phyloP scores from a whole-genome alignment of 2,797 vertebrate genomes.

The Vireo griseus region DNA sequence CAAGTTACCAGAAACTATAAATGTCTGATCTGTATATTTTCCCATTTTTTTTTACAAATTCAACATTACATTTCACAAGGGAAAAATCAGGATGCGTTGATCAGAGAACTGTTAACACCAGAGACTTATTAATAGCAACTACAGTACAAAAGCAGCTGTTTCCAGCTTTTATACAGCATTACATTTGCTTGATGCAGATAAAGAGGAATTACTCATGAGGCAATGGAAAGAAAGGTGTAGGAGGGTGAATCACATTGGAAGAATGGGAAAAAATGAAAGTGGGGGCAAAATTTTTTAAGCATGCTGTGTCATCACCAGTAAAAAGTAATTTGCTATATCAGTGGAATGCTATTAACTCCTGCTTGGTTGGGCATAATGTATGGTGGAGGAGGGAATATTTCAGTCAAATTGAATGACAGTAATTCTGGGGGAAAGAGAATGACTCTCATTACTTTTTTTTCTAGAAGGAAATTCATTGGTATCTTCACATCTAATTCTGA shows the following conservation, averaged over 20 bases:
- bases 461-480: neutral
- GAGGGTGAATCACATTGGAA: conserved; percentile 48
- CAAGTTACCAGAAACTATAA: neutral
- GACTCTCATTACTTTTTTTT: neutral
- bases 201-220: conserved; percentile 46
- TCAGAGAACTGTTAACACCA: neutral
- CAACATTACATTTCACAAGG: neutral
- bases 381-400: conserved; percentile 1
- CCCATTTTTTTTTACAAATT: neutral
- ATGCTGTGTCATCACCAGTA: conserved; percentile 34
- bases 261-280: conserved; percentile 35
- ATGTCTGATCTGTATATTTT: neutral
- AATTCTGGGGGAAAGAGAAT: neutral
- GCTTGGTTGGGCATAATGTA: neutral
- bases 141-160: conserved; percentile 21
- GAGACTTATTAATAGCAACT: conserved; percentile 41
- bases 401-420: neutral
- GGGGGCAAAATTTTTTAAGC: neutral
- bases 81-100: neutral
- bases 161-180: conserved; percentile 2
- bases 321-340: neutral
- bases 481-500: neutral
- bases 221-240: conserved; percentile 30
- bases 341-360: conserved; percentile 25
- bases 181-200: conserved; percentile 7